Evolutionary conservation across 2,113 vertebrate genomes (phyloP).

Genomic region (Romanogobio albipinnatus): DNA sequence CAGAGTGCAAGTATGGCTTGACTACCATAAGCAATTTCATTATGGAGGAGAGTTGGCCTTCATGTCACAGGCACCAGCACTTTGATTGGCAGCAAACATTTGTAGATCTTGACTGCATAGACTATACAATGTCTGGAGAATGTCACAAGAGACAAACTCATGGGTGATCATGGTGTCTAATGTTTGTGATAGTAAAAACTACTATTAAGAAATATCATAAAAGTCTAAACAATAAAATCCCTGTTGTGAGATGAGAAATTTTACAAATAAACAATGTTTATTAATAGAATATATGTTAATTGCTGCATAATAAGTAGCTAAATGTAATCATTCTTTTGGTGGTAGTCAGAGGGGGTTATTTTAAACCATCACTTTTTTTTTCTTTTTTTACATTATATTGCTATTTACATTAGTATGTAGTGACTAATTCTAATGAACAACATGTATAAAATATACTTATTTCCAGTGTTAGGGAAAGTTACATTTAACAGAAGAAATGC

Average conservation of each 20-base stretch:
- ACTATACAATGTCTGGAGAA: not conserved
- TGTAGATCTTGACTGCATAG: not conserved
- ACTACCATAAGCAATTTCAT: conserved; percentile 44
- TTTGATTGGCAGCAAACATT: conserved; percentile 7
- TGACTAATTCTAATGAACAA: not conserved
- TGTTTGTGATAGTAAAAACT: too few relatives aligned
- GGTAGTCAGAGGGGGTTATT: not conserved
- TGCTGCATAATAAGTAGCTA: not conserved
- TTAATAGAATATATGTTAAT: not conserved
- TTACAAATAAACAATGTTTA: not conserved
- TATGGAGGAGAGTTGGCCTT: not conserved
- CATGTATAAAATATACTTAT: too few relatives aligned
- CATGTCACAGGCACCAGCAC: not conserved
- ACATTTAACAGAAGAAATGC: too few relatives aligned
- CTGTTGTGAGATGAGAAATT: too few relatives aligned
- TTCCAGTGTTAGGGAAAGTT: too few relatives aligned
- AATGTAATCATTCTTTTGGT: not conserved
- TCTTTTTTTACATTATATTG: not conserved
- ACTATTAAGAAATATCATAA: not conserved
- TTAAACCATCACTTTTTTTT: not conserved
- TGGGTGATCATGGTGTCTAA: too few relatives aligned
- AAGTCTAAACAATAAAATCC: too few relatives aligned
- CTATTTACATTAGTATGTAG: not conserved
- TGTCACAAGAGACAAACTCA: not conserved
- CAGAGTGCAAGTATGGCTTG: not conserved